Percentiles rank a stretch among this genome's conserved stretches.
phyloP scores from a whole-genome alignment of 2,888 invertebrate genomes.

The Hydrotaea diabolus region DNA sequence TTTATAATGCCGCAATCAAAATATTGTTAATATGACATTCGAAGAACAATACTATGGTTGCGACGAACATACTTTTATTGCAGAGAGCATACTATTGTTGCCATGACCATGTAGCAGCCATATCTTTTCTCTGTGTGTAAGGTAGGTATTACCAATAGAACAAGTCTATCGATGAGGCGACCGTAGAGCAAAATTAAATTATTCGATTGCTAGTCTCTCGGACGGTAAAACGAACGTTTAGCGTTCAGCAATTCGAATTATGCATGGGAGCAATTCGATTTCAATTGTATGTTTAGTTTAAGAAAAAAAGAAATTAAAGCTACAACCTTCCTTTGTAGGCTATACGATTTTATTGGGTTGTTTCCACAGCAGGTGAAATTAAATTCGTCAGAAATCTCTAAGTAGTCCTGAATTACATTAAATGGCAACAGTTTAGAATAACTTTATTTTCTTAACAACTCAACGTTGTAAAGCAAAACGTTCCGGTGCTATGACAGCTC shows the following conservation, averaged over 20 bases:
- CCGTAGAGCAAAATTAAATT: background rate
- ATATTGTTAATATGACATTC: no score
- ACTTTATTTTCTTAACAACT: no score
- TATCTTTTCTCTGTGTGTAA: no score
- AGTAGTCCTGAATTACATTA: background rate
- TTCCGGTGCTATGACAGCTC: no score
- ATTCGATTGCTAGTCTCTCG: background rate
- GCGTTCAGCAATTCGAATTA: slow-evolving; percentile 14
- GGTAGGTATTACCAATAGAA: background rate
- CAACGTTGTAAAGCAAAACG: no score
- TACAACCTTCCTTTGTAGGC: background rate
- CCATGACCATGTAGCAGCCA: no score
- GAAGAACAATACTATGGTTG: no score
- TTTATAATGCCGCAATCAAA: no score
- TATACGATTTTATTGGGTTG: slow-evolving; percentile 11
- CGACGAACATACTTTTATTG: no score
- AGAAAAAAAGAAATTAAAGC: background rate
- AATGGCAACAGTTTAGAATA: background rate
- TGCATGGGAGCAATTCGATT: slow-evolving; percentile 45
- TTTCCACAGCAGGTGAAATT: background rate
- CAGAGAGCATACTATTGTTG: no score
- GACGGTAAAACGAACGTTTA: no score
- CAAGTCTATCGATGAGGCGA: background rate
- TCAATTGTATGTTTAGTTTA: slow-evolving; percentile 53
- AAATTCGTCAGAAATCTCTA: background rate